Base-by-base conservation (phyloP, 2,113 vertebrate species). In the Manacus vitellinus region DNA sequence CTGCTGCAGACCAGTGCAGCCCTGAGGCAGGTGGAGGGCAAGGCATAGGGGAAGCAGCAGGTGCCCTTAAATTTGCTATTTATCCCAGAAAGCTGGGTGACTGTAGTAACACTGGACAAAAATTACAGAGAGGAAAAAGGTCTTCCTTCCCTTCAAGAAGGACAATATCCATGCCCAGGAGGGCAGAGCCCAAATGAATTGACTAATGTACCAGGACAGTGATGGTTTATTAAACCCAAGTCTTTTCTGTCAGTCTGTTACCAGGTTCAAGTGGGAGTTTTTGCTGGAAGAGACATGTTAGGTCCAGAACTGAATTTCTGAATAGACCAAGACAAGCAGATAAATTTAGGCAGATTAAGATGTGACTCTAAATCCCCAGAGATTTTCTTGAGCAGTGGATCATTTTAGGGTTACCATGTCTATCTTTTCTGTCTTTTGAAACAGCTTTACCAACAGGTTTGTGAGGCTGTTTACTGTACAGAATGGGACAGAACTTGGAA, bases 341-440 rank as follows among this genome's bases (percentile, higher is more conserved):
- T 65, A 72, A 85, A 85, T 87, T 31, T n/a, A 88, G 46, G 25
- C 44, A 87, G 70, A 85, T 87, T 71, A 85, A 43, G 28, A 73
- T 2, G 1, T 82, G 37, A 70, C 33, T 66, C n/a, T 79, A 88
- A 88, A 85, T 92, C 41, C 44, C 17, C 31, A 20, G 52, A 61
- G 54, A 49, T 75, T 68, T 79, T 92, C 66, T 88, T 89, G 74
- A 70, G 39, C 16, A 7, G 13, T 78, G 21, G 21, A 81, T 72
- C 75, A 72, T 82, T 89, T 88, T 55, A 33, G 43, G 24, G 73
- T 81, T 91, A 87, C 30, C 43, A 21, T 15, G 35, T 74, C 71
- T 89, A 4, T 74, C 33, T 61, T 22, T 61, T 61, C 47, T 85
- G 18, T 74, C 27, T 84, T 89, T 62, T 0, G 1, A 76, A 92